Percentiles rank a stretch among this genome's conserved stretches.
These are phyloP conservation scores for Neodiprion fabricii DNA, from an alignment of 1,140 invertebrate species.

Conservation along the genomic window DNA sequence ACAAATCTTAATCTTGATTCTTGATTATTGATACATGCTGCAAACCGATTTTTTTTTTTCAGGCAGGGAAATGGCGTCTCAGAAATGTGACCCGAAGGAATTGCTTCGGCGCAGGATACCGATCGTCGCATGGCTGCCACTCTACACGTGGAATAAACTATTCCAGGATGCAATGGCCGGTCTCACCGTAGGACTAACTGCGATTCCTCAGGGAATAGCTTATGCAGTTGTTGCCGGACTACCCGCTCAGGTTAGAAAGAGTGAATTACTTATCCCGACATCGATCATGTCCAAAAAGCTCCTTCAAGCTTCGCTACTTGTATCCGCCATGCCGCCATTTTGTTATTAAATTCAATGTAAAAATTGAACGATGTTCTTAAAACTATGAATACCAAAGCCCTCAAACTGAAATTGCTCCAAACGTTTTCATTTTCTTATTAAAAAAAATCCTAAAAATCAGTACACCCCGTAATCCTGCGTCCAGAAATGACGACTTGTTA, in stretches of 20 bases:
- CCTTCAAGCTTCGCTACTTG: too few relatives aligned
- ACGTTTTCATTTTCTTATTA: too few relatives aligned
- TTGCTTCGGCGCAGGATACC: slow-evolving; percentile 54
- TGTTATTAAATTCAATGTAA: too few relatives aligned
- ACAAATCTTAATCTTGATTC: too few relatives aligned
- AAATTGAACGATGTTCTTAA: too few relatives aligned
- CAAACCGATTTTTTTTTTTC: slow-evolving; percentile 22
- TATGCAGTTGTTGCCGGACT: slow-evolving; percentile 71
- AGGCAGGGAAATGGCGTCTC: slow-evolving; percentile 42
- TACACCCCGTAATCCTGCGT: not conserved
- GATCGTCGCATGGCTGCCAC: slow-evolving; percentile 62
- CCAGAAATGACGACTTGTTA: not conserved
- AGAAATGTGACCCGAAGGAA: slow-evolving; percentile 37
- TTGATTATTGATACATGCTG: too few relatives aligned
- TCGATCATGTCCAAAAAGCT: too few relatives aligned
- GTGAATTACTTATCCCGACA: not conserved
- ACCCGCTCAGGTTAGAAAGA: slow-evolving; percentile 61
- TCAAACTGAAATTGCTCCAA: too few relatives aligned
- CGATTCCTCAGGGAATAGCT: slow-evolving; percentile 74
- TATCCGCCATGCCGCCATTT: too few relatives aligned
- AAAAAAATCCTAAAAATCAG: too few relatives aligned
- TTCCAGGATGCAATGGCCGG: slow-evolving; percentile 67
- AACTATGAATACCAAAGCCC: too few relatives aligned
- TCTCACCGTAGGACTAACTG: slow-evolving; percentile 71
- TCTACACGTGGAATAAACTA: slow-evolving; percentile 60